These are phyloP conservation scores for Typhlomys cinereus DNA, from an alignment of 2,113 vertebrate species.

Conservation along the genomic window DNA sequence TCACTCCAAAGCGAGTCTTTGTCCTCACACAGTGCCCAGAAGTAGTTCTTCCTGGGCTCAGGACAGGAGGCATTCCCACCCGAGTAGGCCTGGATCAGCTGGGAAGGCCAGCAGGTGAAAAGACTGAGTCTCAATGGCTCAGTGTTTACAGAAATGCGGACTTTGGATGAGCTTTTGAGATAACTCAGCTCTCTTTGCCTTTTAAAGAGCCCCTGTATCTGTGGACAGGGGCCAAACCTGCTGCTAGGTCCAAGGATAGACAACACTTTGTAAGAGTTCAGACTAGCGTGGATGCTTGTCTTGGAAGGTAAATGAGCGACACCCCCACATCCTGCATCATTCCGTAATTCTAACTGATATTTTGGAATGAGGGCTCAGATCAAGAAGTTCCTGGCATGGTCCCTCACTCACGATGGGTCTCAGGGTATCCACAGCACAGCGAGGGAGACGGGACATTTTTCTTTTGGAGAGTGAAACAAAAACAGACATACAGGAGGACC, in stretches of 20 bases:
- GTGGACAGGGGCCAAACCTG: too few relatives aligned
- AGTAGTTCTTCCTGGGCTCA: not conserved
- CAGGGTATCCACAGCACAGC: not conserved
- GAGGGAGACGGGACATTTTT: not conserved
- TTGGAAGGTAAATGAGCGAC: too few relatives aligned
- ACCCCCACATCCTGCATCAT: fast-evolving
- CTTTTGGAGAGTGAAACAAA: not conserved
- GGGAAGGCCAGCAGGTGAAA: not conserved
- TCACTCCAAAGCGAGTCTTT: not conserved
- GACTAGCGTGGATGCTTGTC: fast-evolving
- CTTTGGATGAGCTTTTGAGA: not conserved
- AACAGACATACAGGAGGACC: not conserved
- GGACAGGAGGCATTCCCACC: too few relatives aligned
- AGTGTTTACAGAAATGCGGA: fast-evolving
- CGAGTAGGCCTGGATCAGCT: too few relatives aligned
- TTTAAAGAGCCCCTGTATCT: not conserved
- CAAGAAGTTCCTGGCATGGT: fast-evolving
- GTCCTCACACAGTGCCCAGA: not conserved
- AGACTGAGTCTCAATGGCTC: not conserved
- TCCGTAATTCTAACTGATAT: fast-evolving
- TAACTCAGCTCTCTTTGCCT: not conserved
- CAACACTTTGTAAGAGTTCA: too few relatives aligned
- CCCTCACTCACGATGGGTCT: not conserved
- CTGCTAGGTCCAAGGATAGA: not conserved
- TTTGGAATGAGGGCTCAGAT: not conserved